Base-by-base conservation (phyloP, 2,113 vertebrate species). In the Zingel zingel region DNA sequence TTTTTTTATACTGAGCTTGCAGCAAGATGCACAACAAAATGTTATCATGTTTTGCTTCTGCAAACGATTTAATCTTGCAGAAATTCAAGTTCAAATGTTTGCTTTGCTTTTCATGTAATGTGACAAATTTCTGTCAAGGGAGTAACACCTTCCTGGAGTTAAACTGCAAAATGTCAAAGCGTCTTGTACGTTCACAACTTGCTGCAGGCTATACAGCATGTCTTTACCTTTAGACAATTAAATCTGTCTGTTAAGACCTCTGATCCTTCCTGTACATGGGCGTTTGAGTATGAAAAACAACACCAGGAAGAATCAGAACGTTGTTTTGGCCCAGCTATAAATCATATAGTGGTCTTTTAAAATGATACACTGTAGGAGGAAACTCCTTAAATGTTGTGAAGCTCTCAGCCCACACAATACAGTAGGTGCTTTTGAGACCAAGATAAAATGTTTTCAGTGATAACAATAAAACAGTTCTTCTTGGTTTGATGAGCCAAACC, bases 401-500 rank as follows among this genome's bases (percentile, higher is more conserved):
- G 76, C 79, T 68, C 82, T 82, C 63, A 74, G 83, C 84, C 87
- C 81, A 91, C 80, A 86, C 79, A 88, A 87, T 79, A 78, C 65
- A 89, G 88, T 77, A 86, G 88, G 83, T 85, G 82, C 81, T 75
- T 83, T 79, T 77, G 70, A 87, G 61, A 77, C 81, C 58, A 82
- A 88, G 87, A 89, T 88, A 84, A 91, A 91, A 81, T 82, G 84
- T 86, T 85, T 87, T 89, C 72, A 23, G 63, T 81, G 82, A 90
- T 88, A 89, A 88, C 82, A 91, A 88, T 83, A 86, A 88, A 85
- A 87, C 69, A 63, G 80, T 78, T 87, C 83, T 66, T 73, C 87
- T 88, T 90, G 88, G 72, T 92, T 93, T 59, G 68, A 81, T 87
- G 82, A 86, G 87, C 83, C 79, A 86, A 91, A 90, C 86, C 86